These are phyloP conservation scores for Cetoscarus ocellatus DNA, from an alignment of 2,797 vertebrate species.

Conservation along the genomic window DNA sequence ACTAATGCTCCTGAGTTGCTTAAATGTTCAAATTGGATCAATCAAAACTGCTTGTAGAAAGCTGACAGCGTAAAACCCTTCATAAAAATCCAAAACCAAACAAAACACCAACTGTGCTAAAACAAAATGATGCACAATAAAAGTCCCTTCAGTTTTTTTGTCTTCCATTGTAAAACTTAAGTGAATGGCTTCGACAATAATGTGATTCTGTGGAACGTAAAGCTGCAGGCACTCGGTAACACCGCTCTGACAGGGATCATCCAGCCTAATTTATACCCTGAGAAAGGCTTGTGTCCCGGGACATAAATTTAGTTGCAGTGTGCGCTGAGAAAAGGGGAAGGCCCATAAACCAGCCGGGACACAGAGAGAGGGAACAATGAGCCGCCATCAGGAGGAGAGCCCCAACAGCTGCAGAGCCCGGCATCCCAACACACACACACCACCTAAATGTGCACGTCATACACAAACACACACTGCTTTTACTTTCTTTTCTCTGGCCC, in stretches of 20 bases:
- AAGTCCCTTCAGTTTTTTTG: conserved; percentile 2
- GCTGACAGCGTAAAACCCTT: neutral
- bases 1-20: too few species aligned
- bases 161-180: conserved; percentile 53
- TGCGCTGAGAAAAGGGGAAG: conserved; percentile 65
- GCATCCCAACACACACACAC: conserved; percentile 51
- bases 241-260: conserved; percentile 66
- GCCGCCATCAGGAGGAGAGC: conserved; percentile 72
- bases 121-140: conserved; percentile 11
- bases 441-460: conserved; percentile 10
- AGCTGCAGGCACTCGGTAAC: conserved; percentile 62
- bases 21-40: neutral
- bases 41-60: too few species aligned
- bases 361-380: conserved; percentile 72
- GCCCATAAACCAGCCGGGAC: conserved; percentile 72
- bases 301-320: conserved; percentile 79
- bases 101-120: neutral
- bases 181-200: conserved; percentile 58
- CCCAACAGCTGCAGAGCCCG: conserved; percentile 78
- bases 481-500: conserved; percentile 15
- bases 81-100: conserved; percentile 8
- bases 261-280: conserved; percentile 81
- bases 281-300: conserved; percentile 77
- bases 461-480: conserved; percentile 10
- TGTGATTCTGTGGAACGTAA: conserved; percentile 51